A percentile compares a stretch with the other conserved stretches of the same genome.
Evolutionary conservation across 2,888 invertebrate genomes (phyloP).

Genomic region (Caenorhabditis sp.): DNA sequence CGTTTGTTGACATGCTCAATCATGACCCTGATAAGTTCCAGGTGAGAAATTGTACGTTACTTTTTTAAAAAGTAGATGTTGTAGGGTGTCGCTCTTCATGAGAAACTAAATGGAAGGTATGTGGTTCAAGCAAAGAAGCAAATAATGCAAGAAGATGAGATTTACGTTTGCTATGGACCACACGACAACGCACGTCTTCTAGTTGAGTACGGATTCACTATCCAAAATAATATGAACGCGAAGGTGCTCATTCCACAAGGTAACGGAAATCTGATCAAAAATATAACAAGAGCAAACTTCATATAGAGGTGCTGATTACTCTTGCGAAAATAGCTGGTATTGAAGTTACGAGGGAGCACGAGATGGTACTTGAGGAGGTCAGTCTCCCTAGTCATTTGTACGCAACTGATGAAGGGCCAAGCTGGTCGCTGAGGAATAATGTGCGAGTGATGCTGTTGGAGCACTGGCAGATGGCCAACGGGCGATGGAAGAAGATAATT

Average conservation of each 20-base stretch:
- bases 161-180: constrained; percentile 84
- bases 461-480: constrained; percentile 66
- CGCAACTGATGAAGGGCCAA: constrained; percentile 75
- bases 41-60: too few relatives aligned
- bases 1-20: constrained; percentile 82
- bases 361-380: constrained; percentile 69
- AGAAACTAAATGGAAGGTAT: constrained; percentile 62
- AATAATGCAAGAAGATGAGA: constrained; percentile 55
- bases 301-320: constrained; percentile 53
- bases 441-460: constrained; percentile 70
- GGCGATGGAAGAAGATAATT: constrained; percentile 62
- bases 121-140: constrained; percentile 66
- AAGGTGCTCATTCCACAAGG: constrained; percentile 74
- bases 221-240: constrained; percentile 82
- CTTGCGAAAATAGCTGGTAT: constrained; percentile 66
- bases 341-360: constrained; percentile 62
- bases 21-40: constrained; percentile 71
- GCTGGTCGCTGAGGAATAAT: constrained; percentile 75
- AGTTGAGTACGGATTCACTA: constrained; percentile 84
- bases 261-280: constrained; percentile 23
- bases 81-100: constrained; percentile 69
- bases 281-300: not conserved
- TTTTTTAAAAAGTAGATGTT: not conserved
- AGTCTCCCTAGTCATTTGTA: constrained; percentile 74
- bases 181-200: constrained; percentile 84